Conservation (phyloP, 2,888 invertebrate genomes). For the Ernsta delagoae region DNA sequence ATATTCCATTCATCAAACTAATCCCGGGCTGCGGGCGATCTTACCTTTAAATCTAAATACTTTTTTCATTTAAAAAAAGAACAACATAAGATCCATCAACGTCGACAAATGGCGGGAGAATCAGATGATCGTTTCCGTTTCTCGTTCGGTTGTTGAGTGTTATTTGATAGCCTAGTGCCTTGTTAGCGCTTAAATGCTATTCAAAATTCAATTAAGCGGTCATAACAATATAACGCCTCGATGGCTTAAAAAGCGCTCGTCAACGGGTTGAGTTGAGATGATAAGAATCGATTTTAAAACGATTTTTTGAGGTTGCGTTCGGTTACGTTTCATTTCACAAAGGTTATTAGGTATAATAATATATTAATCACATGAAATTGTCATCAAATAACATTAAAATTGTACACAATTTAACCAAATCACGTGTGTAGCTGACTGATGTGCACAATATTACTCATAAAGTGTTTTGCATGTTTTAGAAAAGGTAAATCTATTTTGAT, state of each 20-base stretch:
- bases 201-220: conserved; percentile 62
- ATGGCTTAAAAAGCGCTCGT: conserved; percentile 31
- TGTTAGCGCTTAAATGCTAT: conserved; percentile 60
- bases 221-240: conserved; percentile 47
- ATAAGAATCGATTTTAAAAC: conserved; percentile 18
- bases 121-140: conserved; percentile 45
- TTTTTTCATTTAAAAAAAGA: conserved; percentile 33
- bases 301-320: conserved; percentile 14
- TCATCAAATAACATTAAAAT: too few species aligned
- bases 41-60: conserved; percentile 22
- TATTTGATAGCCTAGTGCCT: conserved; percentile 65
- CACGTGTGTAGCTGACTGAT: too few species aligned
- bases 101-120: conserved; percentile 46
- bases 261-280: conserved; percentile 30
- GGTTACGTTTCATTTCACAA: conserved; percentile 10
- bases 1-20: conserved; percentile 34
- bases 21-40: conserved; percentile 27
- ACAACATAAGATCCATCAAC: conserved; percentile 48
- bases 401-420: too few species aligned
- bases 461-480: neutral
- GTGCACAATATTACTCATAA: too few species aligned
- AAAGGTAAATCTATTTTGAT: too few species aligned
- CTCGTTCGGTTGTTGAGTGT: conserved; percentile 52
- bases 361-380: neutral
- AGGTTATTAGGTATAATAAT: too few species aligned